Evolutionary conservation across 2,797 vertebrate species (phyloP), one percentile per base, ranked within the genome.

Genomic region (Cossypha caffra): DNA sequence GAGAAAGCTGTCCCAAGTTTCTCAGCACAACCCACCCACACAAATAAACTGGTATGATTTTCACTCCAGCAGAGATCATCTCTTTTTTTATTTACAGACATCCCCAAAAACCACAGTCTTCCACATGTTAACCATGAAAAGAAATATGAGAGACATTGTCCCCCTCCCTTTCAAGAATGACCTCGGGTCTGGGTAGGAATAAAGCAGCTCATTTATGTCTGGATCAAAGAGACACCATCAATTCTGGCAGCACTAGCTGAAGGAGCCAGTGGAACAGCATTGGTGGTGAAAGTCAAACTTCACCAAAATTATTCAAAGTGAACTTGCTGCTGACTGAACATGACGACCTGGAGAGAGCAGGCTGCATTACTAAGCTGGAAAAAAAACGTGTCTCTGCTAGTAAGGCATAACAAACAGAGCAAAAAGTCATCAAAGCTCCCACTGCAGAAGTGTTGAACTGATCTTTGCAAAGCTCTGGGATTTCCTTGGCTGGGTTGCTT

Each of bases 111-210:
- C 7, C 40, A 58, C 38, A 48, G 62, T 58, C 74, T 77, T 92
- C n/a, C 78, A 79, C 64, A 35, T n/a, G n/a, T 20, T 61, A 88
- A 31, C 33, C 9, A 37, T 28, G 33, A 82, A 87, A 79, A 90
- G 19, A 62, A 37, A 62, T 40, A 43, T 0, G 1, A 12, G 7
- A 81, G 24, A 59, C 48, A 26, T 1, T 50, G 37, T 5, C 13
- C 16, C 13, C 13, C 35, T 61, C n/a, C 31, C 37, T 47, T 87
- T 83, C 50, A 58, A 63, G 47, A 35, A 83, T 10, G n/a, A 58
- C 23, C 54, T 68, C 1, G 2, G 9, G 11, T 48, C 68, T 31
- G 51, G 33, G 21, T 19, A 72, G 50, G 26, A 77, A 83, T 58
- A 93, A 86, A 72, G 68, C 57, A 86, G 25, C n/a, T 72, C 6